phyloP scores from a whole-genome alignment of 2,113 vertebrate genomes.

The Xenopus borealis region DNA sequence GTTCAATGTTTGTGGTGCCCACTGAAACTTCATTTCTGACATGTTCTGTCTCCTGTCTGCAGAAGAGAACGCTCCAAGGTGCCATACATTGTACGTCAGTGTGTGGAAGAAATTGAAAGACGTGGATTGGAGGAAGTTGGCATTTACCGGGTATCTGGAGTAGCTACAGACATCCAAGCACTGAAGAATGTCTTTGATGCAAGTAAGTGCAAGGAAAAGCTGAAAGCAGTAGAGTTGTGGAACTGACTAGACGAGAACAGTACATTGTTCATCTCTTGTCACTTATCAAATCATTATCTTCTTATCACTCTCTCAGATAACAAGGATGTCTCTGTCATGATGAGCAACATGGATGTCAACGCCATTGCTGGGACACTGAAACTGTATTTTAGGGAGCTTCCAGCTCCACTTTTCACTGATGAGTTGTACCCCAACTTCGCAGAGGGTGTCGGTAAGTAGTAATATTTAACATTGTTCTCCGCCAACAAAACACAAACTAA shows the following conservation, averaged over 20 bases:
- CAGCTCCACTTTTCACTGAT: constrained; percentile 92
- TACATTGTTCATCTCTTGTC: too few species aligned
- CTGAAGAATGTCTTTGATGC: constrained; percentile 93
- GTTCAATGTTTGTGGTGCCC: too few species aligned
- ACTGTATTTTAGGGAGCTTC: constrained; percentile 93
- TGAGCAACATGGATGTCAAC: constrained; percentile 98
- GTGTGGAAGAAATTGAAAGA: constrained; percentile 94
- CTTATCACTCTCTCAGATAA: constrained; percentile 72
- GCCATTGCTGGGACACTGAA: constrained; percentile 95
- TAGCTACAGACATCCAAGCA: constrained; percentile 94
- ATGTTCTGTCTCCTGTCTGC: background rate
- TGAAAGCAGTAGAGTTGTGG: background rate
- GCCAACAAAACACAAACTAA: background rate
- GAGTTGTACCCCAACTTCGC: constrained; percentile 94
- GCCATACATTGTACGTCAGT: constrained; percentile 96
- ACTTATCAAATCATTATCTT: too few species aligned
- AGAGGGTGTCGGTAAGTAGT: constrained; percentile 85
- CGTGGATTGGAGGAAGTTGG: constrained; percentile 97
- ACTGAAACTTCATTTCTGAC: too few species aligned
- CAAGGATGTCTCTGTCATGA: constrained; percentile 95
- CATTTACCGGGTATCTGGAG: constrained; percentile 94
- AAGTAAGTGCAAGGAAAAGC: constrained; percentile 74
- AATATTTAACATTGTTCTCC: too few species aligned
- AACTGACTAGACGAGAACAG: too few species aligned
- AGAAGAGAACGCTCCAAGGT: constrained; percentile 96